Base-by-base conservation (phyloP, 2,113 vertebrate species). In the Gallinago jamesoni region DNA sequence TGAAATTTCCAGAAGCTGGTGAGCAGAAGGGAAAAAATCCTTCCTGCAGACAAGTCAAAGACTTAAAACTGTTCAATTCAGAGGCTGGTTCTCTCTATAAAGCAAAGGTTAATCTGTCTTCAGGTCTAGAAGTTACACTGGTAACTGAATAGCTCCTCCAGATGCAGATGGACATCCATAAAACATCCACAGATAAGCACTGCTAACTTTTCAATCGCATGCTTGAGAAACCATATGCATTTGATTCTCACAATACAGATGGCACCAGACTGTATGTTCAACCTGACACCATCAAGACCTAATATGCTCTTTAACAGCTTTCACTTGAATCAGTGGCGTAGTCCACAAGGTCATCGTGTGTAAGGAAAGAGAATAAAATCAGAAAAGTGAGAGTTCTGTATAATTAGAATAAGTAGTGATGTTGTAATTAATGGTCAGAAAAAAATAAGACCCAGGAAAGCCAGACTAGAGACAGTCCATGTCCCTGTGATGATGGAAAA, bases 311-410 rank as follows among this genome's bases (percentile, higher is more conserved):
- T 39, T 59, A 16, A 18, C 14, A 80, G 55, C 88, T 66, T 30
- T 31, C 47, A 25, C 41, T 16, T 20, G 35, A 33, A 15, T 7
- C 48, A 33, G 59, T 23, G 16, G 28, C 14, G 8, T 2, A 9
- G n/a, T 10, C 78, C 30, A 47, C 1, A 5, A 31, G 39, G 35
- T 39, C 0, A 0, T 9, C 45, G 30, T 4, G 56, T 1, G 66
- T 4, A 16, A 73, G 48, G 78, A 48, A 57, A 45, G 21, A 73
- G 62, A 68, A 68, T 2, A 16, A 22, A 52, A 60, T 3, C 30
- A 68, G 28, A 28, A 16, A n/a, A 41, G 14, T 12, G 16, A 7
- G 14, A 84, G 52, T 31, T 75, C 20, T 53, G 55, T 19, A 0
- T 4, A 8, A 79, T 35, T 28, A 59, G 23, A 72, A 9, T 10